Evolutionary conservation across 1,140 invertebrate species (phyloP).

Genomic region (Brachionus rotundiformis): DNA sequence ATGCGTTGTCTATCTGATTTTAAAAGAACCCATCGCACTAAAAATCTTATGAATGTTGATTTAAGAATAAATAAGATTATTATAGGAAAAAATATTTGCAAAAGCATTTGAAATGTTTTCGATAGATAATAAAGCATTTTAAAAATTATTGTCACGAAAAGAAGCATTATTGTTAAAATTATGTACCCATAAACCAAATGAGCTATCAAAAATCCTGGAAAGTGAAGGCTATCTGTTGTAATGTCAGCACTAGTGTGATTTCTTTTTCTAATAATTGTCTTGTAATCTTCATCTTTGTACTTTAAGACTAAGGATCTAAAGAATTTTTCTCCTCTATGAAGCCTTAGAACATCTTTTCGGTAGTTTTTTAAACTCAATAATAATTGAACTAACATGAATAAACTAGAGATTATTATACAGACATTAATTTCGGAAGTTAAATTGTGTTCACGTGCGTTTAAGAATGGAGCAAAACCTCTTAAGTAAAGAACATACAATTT

Average conservation of each 20-base stretch:
- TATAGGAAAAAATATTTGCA: constrained; percentile 41
- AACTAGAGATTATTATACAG: not conserved
- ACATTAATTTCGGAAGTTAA: not conserved
- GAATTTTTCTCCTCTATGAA: constrained; percentile 51
- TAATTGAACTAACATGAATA: not conserved
- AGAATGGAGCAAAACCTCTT: not conserved
- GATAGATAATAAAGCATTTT: not conserved
- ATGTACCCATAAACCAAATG: constrained; percentile 49
- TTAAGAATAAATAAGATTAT: constrained; percentile 43
- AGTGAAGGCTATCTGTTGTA: constrained; percentile 32
- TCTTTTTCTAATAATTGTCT: not conserved
- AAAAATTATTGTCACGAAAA: not conserved
- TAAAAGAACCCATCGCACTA: not conserved
- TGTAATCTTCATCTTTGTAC: constrained; percentile 29
- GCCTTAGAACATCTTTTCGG: not conserved
- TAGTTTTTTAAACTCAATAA: constrained; percentile 8
- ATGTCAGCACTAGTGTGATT: not conserved
- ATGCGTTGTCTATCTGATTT: constrained; percentile 18
- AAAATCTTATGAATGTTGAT: not conserved
- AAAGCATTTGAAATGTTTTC: not conserved
- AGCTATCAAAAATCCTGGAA: constrained; percentile 48
- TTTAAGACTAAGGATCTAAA: constrained; percentile 5
- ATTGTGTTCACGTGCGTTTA: not conserved
- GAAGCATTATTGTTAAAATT: not conserved
- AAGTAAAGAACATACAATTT: not conserved